Evolutionary conservation across 2,113 vertebrate genomes (phyloP).

Genomic region (Anguilla japonica): DNA sequence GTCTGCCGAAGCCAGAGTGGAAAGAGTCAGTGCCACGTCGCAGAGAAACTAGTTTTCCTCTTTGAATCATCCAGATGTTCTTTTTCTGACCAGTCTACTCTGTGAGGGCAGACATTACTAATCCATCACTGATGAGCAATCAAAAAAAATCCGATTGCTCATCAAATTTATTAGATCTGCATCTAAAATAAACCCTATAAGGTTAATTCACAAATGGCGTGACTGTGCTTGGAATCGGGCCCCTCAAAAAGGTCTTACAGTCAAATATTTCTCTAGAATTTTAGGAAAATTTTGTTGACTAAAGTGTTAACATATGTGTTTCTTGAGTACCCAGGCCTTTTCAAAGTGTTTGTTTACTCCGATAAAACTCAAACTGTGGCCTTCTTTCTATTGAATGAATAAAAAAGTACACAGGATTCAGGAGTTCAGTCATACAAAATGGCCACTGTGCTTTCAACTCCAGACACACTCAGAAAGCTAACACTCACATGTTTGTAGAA

Average conservation of each 20-base stretch:
- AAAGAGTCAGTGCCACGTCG: conserved; percentile 72
- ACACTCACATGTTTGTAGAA: not conserved
- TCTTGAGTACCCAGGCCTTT: not conserved
- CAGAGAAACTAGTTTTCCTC: conserved; percentile 45
- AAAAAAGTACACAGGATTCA: not conserved
- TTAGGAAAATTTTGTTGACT: not conserved
- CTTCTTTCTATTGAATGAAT: not conserved
- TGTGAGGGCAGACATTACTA: conserved; percentile 57
- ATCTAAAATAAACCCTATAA: not conserved
- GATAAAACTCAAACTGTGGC: not conserved
- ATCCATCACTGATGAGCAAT: conserved; percentile 41
- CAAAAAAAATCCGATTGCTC: not conserved
- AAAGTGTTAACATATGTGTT: not conserved
- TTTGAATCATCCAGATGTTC: conserved; percentile 68
- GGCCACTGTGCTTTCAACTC: not conserved
- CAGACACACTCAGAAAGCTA: not conserved
- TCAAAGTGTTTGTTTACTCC: not conserved
- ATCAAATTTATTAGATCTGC: not conserved
- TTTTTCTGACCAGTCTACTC: conserved; percentile 47
- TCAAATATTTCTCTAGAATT: not conserved
- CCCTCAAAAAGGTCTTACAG: not conserved
- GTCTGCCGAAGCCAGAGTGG: conserved; percentile 53
- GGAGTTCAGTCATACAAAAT: not conserved
- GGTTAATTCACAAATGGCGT: not conserved
- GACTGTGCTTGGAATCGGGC: not conserved